Evolutionary conservation across 2,797 vertebrate species (phyloP).

Genomic region (Echeneis naucrates): DNA sequence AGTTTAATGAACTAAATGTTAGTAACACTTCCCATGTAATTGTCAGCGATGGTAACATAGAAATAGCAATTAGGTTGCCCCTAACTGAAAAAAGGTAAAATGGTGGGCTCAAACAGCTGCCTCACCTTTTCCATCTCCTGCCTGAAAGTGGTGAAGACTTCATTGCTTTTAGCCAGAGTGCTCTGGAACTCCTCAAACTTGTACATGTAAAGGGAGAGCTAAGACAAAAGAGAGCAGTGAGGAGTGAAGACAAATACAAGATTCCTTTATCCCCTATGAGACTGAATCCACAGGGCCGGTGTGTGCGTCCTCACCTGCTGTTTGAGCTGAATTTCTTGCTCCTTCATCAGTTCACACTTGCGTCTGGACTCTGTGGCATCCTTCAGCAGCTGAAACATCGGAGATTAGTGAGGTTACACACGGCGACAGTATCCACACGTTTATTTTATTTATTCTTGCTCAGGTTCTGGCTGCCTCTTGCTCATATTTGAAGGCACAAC

Average conservation of each 20-base stretch:
- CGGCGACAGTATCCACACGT: neutral
- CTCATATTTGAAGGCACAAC: neutral
- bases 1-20: no score
- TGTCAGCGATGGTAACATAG: no score
- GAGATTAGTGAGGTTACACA: constrained; percentile 11
- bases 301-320: constrained; percentile 87
- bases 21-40: no score
- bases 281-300: neutral
- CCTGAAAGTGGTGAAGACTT: constrained; percentile 98
- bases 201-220: constrained; percentile 99
- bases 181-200: constrained; percentile 99
- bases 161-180: constrained; percentile 98
- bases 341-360: constrained; percentile 98
- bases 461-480: neutral
- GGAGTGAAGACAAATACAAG: neutral
- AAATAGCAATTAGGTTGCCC: no score
- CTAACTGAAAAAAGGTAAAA: no score
- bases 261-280: neutral
- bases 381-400: constrained; percentile 89
- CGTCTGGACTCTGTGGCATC: constrained; percentile 94
- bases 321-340: constrained; percentile 96
- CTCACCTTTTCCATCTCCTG: constrained; percentile 99
- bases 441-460: neutral
- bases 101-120: neutral
- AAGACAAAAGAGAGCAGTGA: neutral